phyloP scores from a whole-genome alignment of 2,888 invertebrate genomes.

The Trimorus sp. region DNA sequence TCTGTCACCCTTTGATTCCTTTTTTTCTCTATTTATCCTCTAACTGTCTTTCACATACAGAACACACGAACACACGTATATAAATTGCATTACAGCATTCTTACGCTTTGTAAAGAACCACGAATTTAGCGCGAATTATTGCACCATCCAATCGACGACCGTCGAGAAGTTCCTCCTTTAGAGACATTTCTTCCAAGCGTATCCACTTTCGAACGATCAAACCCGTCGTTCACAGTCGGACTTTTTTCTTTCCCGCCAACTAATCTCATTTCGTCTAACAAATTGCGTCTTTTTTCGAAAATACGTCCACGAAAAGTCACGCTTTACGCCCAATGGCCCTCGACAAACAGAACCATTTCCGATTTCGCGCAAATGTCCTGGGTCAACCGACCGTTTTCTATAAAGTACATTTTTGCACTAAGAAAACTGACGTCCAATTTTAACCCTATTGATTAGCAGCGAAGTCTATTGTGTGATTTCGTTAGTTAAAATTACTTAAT shows the following conservation, averaged over 20 bases:
- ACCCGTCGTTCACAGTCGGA: slow-evolving; percentile 7
- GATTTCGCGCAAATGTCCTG: too few species aligned
- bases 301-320: too few species aligned
- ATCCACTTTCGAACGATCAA: slow-evolving; percentile 9
- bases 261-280: too few species aligned
- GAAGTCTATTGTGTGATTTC: too few species aligned
- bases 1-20: slow-evolving; percentile 35
- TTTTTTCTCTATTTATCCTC: slow-evolving; percentile 76
- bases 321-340: too few species aligned
- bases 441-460: too few species aligned
- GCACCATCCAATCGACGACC: slow-evolving; percentile 43
- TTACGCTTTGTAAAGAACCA: slow-evolving; percentile 45
- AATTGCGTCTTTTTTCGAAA: too few species aligned
- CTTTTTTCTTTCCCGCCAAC: not conserved
- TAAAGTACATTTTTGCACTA: too few species aligned
- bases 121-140: slow-evolving; percentile 51
- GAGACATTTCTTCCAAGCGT: slow-evolving; percentile 6
- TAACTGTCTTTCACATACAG: slow-evolving; percentile 62
- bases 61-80: slow-evolving; percentile 63
- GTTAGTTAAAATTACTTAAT: too few species aligned
- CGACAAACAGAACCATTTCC: too few species aligned
- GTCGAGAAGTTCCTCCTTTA: slow-evolving; percentile 30
- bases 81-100: slow-evolving; percentile 61
- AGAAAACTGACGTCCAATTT: too few species aligned
- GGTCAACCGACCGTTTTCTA: too few species aligned